Conservation (phyloP, 2,888 invertebrate species). For the Adineta ricciae region DNA sequence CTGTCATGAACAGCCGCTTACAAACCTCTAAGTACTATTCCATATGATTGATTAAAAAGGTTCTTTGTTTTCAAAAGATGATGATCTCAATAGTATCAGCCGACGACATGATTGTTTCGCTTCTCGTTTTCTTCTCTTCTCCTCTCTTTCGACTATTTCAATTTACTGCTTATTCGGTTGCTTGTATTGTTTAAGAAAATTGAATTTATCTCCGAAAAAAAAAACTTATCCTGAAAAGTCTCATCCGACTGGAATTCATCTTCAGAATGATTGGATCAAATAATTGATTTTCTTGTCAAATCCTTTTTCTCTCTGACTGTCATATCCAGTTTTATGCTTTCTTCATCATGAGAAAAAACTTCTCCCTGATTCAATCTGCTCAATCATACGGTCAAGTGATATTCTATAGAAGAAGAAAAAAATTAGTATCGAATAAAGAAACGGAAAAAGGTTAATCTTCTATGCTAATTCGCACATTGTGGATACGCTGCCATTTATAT, state of each 20-base stretch:
- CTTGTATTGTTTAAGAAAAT: not conserved
- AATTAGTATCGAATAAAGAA: not conserved
- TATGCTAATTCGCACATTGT: not conserved
- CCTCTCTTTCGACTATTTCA: not conserved
- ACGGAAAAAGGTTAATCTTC: not conserved
- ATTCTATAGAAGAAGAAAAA: not conserved
- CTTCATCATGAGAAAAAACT: not conserved
- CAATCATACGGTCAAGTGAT: not conserved
- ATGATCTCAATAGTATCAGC: not conserved
- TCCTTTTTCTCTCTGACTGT: not conserved
- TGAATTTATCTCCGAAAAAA: not conserved
- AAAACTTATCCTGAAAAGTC: not conserved
- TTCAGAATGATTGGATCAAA: not conserved
- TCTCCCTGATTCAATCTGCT: not conserved
- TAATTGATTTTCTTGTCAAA: constrained; percentile 1
- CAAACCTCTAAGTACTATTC: not conserved
- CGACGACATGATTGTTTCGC: not conserved
- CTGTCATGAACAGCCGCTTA: not conserved
- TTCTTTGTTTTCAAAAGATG: not conserved
- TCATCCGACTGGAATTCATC: not conserved
- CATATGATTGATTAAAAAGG: not conserved
- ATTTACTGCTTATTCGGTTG: not conserved
- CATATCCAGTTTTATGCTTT: not conserved
- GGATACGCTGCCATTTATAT: not conserved
- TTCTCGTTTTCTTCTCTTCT: no score